phyloP scores from a whole-genome alignment of 2,113 vertebrate species.

The Atrichornis clamosus region DNA sequence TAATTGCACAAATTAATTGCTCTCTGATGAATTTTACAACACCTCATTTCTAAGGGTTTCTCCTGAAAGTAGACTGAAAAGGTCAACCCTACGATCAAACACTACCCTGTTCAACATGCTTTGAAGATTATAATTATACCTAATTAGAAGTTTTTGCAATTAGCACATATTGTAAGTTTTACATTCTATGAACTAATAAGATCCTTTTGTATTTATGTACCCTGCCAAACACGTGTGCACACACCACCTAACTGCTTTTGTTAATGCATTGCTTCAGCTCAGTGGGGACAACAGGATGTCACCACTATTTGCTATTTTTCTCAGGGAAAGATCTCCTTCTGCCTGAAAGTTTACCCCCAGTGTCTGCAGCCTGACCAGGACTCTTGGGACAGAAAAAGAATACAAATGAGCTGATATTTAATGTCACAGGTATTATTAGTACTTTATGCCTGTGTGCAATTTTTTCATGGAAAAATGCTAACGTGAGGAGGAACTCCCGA shows the following conservation, averaged over 20 bases:
- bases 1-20: slow-evolving; percentile 69
- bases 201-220: slow-evolving; percentile 37
- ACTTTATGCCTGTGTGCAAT: background rate
- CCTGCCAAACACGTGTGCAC: background rate
- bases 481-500: background rate
- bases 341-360: background rate
- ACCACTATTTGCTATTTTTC: background rate
- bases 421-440: background rate
- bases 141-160: slow-evolving; percentile 70
- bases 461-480: background rate
- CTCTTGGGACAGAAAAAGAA: background rate
- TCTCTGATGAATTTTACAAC: slow-evolving; percentile 68
- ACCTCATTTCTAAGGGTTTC: slow-evolving; percentile 53
- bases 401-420: background rate
- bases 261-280: background rate
- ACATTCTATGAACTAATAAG: slow-evolving; percentile 59
- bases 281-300: background rate
- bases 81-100: slow-evolving; percentile 65
- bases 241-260: background rate
- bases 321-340: background rate
- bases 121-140: slow-evolving; percentile 70
- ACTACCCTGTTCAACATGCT: slow-evolving; percentile 60
- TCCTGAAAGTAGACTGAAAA: slow-evolving; percentile 57
- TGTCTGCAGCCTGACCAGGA: background rate
- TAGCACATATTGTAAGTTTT: slow-evolving; percentile 54